Base-by-base conservation (phyloP, 1,140 invertebrate species). In the Aphis craccivora region DNA sequence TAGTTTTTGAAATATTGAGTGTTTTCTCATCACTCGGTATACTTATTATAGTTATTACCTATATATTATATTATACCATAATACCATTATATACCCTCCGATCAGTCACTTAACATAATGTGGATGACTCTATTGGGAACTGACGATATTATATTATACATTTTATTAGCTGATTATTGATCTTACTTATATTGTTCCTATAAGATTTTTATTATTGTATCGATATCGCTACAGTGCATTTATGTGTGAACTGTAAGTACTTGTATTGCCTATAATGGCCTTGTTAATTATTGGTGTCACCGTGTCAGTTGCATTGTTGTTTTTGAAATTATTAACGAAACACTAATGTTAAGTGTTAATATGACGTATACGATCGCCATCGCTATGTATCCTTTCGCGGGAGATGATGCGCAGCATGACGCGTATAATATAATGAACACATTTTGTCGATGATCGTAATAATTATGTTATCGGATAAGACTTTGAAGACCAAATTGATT, bases 281-380 rank as follows among this genome's bases (percentile, higher is more conserved):
- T 76, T 76, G n/a, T 76, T 6, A n/a, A 76, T n/a, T 76, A 76
- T 76, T 76, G 60, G 60, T 76, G 60, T 76, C 60, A 76, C 60
- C 30, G 60, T 76, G 60, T 76, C 60, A 76, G 60, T 76, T n/a
- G 6, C n/a, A 76, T n/a, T 76, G 60, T 76, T n/a, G 60, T 76
- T 76, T n/a, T 76, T 76, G 30, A 76, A 76, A 76, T 76, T 35
- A 76, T 76, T 20, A 76, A 76, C 60, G 30, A 67, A 67, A 67
- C 30, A 18, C 60, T 25, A 67, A 67, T 76, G 60, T n/a, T 76
- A 18, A 76, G n/a, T 76, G 30, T 76, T 76, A n/a, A 76, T 76
- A 23, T 76, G 37, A 40, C 37, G 60, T 67, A n/a, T 76, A 20
- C 48, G 30, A 76, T n/a, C 30, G n/a, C 14, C 18, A 76, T 76